Percentiles rank a stretch among this genome's conserved stretches.
These are phyloP conservation scores for Drosophila prolongata DNA, from an alignment of 2,888 invertebrate genomes.

Conservation along the genomic window DNA sequence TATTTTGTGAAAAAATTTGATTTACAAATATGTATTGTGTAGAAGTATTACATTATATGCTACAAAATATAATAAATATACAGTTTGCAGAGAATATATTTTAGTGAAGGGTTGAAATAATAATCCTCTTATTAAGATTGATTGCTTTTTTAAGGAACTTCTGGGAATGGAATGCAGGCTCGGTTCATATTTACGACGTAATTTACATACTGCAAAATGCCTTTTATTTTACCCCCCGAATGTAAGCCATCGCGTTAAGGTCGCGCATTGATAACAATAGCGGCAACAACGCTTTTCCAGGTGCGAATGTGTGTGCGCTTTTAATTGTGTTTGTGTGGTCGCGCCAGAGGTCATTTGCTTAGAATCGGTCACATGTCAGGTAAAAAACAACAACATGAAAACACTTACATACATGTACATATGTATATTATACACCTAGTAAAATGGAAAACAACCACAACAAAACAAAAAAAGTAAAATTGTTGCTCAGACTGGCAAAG, in stretches of 20 bases:
- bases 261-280: conserved; percentile 29
- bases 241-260: conserved; percentile 21
- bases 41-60: too few species aligned
- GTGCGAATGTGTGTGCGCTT: conserved; percentile 9
- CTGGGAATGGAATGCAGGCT: too few species aligned
- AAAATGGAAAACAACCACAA: conserved; percentile 10
- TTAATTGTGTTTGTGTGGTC: conserved; percentile 3
- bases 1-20: too few species aligned
- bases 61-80: too few species aligned
- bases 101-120: too few species aligned
- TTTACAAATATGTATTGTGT: too few species aligned
- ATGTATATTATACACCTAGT: not conserved
- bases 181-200: too few species aligned
- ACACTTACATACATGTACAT: not conserved
- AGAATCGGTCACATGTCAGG: conserved; percentile 43
- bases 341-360: conserved; percentile 42
- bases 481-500: conserved; percentile 25
- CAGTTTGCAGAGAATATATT: too few species aligned
- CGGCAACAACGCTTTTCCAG: conserved; percentile 7
- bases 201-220: not conserved
- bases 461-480: conserved; percentile 14
- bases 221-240: not conserved
- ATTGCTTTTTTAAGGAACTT: too few species aligned
- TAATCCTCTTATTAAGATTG: too few species aligned
- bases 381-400: conserved; percentile 10